Conservation (phyloP, 2,888 invertebrate genomes). For the Caenorhabditis sp. region DNA sequence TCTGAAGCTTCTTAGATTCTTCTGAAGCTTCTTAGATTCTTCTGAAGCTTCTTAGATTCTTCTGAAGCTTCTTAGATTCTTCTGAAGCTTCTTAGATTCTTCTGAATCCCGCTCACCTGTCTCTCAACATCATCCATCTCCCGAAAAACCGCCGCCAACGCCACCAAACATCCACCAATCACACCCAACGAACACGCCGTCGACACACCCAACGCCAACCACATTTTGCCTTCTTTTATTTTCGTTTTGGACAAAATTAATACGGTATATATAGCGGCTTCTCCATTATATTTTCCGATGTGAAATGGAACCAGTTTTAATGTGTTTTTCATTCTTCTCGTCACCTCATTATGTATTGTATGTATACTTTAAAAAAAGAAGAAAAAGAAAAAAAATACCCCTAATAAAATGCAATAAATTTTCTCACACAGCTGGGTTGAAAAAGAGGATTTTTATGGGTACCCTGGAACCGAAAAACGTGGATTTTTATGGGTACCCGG, state of each 20-base stretch:
- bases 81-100: neutral
- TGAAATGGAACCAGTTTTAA: conserved; percentile 1
- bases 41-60: too few relatives aligned
- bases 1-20: too few relatives aligned
- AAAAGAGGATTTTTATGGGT: too few relatives aligned
- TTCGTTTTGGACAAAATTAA: neutral
- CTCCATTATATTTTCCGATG: neutral
- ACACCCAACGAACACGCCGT: neutral
- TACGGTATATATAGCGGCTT: neutral
- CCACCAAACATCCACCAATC: neutral
- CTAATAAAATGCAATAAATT: too few relatives aligned
- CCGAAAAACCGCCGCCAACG: neutral
- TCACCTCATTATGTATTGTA: too few relatives aligned
- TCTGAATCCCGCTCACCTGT: neutral
- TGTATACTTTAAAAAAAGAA: too few relatives aligned
- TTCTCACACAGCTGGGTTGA: too few relatives aligned
- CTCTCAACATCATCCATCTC: neutral
- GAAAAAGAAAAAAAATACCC: conserved; percentile 1
- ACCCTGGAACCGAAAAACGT: too few relatives aligned
- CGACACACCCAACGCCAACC: neutral
- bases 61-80: too few relatives aligned
- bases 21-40: too few relatives aligned
- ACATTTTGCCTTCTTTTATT: neutral
- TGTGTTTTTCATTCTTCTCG: neutral
- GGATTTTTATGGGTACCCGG: too few relatives aligned